Conservation (phyloP, 2,888 invertebrate species). For the Pristionchus fissidentatus region DNA sequence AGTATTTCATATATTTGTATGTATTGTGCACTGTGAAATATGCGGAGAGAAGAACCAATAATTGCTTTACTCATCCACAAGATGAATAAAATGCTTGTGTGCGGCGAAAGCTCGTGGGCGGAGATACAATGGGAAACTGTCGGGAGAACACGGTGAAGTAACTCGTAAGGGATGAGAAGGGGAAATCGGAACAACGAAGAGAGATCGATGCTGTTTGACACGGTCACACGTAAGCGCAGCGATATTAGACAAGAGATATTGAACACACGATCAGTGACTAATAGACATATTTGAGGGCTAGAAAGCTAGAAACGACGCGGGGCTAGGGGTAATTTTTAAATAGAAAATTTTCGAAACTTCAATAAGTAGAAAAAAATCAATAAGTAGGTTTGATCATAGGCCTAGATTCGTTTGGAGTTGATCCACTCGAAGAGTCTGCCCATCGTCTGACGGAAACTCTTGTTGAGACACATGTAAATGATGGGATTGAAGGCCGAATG, state of each 20-base stretch:
- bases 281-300: too few species aligned
- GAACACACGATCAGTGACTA: too few species aligned
- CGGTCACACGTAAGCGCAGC: not conserved
- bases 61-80: conserved; percentile 15
- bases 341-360: too few species aligned
- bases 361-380: too few species aligned
- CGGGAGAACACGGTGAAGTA: too few species aligned
- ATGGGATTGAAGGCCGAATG: conserved; percentile 70
- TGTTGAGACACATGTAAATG: conserved; percentile 69
- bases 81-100: conserved; percentile 18
- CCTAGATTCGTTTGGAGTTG: not conserved
- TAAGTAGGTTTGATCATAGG: not conserved
- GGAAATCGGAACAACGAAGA: not conserved
- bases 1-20: conserved; percentile 4
- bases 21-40: not conserved
- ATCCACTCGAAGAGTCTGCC: conserved; percentile 50
- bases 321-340: too few species aligned
- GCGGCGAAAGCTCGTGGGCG: not conserved
- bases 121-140: conserved; percentile 31
- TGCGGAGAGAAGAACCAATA: not conserved
- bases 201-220: conserved; percentile 34
- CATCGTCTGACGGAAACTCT: conserved; percentile 66
- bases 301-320: too few species aligned
- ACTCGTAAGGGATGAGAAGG: conserved; percentile 10
- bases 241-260: conserved; percentile 9